phyloP scores from a whole-genome alignment of 2,113 vertebrate species.

The Oncorhynchus masou region DNA sequence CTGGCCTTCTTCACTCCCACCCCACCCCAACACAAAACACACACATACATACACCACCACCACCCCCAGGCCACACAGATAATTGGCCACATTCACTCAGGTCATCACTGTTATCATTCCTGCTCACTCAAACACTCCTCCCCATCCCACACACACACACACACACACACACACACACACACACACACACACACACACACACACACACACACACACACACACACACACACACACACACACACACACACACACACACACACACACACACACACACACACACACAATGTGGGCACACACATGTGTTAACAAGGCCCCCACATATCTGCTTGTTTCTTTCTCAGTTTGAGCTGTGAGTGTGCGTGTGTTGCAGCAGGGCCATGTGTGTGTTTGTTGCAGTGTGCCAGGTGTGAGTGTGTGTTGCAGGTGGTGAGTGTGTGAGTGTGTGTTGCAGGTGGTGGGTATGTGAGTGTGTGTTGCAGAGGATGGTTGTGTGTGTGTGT shows the following conservation, averaged over 20 bases:
- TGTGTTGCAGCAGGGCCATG: background rate
- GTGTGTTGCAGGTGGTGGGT: background rate
- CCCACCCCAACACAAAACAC: background rate
- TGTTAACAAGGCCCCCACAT: no score
- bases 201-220: conserved; percentile 13
- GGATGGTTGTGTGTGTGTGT: conserved; percentile 7
- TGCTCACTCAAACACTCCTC: background rate
- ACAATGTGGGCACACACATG: background rate
- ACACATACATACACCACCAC: conserved; percentile 4
- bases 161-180: background rate
- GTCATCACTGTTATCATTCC: conserved; percentile 5
- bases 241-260: background rate
- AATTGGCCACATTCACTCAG: conserved; percentile 7
- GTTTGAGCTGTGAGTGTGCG: background rate
- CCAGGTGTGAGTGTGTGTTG: background rate
- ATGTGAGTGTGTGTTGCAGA: background rate
- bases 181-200: conserved; percentile 10
- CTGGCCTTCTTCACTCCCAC: conserved; percentile 21
- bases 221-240: background rate
- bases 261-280: conserved; percentile 5
- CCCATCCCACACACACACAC: conserved; percentile 1
- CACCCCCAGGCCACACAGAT: conserved; percentile 13
- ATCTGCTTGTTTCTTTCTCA: background rate
- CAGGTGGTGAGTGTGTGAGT: background rate
- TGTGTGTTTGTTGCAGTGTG: background rate